Percentiles rank a stretch among this genome's conserved stretches.
phyloP scores from a whole-genome alignment of 2,113 vertebrate genomes.

The Baryphthengus martii region DNA sequence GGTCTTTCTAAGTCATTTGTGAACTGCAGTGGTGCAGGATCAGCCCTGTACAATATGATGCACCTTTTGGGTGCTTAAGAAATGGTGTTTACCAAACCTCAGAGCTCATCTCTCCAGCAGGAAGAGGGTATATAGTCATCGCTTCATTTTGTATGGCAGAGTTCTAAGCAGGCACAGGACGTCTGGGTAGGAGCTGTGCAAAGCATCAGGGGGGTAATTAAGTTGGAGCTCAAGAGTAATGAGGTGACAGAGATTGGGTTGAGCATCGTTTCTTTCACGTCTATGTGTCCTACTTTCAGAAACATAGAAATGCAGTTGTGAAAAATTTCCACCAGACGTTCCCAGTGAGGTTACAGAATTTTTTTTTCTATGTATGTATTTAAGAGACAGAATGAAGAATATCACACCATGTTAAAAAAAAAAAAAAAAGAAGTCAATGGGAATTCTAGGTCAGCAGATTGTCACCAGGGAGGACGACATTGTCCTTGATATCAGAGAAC shows the following conservation, averaged over 20 bases:
- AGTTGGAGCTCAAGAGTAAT: constrained; percentile 48
- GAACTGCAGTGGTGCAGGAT: neutral
- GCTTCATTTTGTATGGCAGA: constrained; percentile 2
- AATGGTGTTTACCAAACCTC: neutral
- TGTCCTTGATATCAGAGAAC: neutral
- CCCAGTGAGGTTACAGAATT: neutral
- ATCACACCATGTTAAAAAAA: neutral
- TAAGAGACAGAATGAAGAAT: constrained; percentile 8
- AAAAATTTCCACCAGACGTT: constrained; percentile 8
- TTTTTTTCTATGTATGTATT: neutral
- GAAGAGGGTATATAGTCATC: neutral
- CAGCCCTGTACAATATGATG: neutral
- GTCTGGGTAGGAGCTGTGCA: constrained; percentile 25
- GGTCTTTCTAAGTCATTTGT: neutral
- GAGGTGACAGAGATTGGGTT: constrained; percentile 41
- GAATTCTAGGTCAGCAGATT: constrained; percentile 4
- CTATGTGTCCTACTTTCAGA: constrained; percentile 17
- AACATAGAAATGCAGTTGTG: constrained; percentile 9
- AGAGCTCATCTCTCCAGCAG: neutral
- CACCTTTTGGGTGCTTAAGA: neutral
- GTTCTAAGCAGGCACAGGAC: constrained; percentile 26
- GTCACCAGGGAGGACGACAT: neutral
- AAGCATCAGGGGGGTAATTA: constrained; percentile 55
- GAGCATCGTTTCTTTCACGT: constrained; percentile 45
- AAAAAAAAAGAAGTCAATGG: neutral